Percentiles rank a stretch among this genome's conserved stretches.
These are phyloP conservation scores for Parazoanthus swiftii DNA, from an alignment of 92 coral and sea anemone genomes.

Conservation along the genomic window DNA sequence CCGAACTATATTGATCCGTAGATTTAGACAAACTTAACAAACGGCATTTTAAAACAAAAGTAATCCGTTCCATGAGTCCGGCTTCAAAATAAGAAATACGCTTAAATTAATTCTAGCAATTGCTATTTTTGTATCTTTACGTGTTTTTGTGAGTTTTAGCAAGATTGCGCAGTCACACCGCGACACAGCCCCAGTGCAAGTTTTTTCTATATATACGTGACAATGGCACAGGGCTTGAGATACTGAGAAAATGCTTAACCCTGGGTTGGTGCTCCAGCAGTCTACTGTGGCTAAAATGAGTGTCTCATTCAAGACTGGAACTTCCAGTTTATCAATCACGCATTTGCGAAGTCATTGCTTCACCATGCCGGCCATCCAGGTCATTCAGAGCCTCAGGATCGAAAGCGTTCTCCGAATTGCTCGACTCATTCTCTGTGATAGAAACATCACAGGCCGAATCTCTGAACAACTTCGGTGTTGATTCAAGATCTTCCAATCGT, in stretches of 20 bases:
- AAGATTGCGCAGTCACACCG: not conserved
- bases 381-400: not conserved
- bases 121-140: not conserved
- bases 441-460: conserved; percentile 28
- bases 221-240: too few species aligned
- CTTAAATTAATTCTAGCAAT: not conserved
- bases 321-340: not conserved
- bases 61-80: not conserved
- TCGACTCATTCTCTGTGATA: not conserved
- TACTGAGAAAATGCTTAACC: not conserved
- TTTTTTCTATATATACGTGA: too few species aligned
- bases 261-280: not conserved
- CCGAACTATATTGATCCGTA: too few species aligned
- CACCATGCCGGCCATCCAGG: not conserved
- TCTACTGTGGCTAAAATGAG: not conserved
- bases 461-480: conserved; percentile 33
- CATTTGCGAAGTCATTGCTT: not conserved
- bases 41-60: not conserved
- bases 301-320: not conserved
- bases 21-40: too few species aligned
- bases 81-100: too few species aligned
- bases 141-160: not conserved
- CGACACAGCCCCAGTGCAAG: not conserved
- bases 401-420: not conserved
- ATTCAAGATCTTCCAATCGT: conserved; percentile 2